Base-by-base conservation (phyloP, 1,140 invertebrate species). In the Coptotermes formosanus region DNA sequence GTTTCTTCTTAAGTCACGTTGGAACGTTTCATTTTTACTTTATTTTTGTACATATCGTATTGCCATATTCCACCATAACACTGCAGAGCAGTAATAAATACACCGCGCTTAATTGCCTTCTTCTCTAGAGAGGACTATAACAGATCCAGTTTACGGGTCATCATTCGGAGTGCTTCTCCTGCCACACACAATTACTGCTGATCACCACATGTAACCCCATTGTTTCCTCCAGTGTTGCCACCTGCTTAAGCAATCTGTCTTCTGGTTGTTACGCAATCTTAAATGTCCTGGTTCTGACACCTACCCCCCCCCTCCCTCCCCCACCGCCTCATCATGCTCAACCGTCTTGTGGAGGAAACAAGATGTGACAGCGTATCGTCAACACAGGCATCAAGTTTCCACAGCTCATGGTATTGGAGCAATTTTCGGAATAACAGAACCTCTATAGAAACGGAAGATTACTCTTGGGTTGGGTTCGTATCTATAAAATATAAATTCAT, bases 191-290 rank as follows among this genome's bases (percentile, higher is more conserved):
- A 16, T 30, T 30, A 75, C 14, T 75, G 64, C n/a, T 75, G 25
- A 30, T 75, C n/a, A 75, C n/a, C 64, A 14, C 8, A 75, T 12
- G n/a, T 75, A 30, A 75, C 64, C 64, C 64, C 3, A 75, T 75
- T 75, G 64, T 75, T 2, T 75, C 16, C 25, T 30, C 64, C 25
- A 75, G 14, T n/a, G 25, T 30, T 30, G 25, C 64, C 25, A 30
- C 64, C 64, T 25, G 64, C n/a, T 75, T 75, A 75, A 75, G 64
- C n/a, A 30, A 75, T 75, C n/a, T 75, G 64, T 75, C 64, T 75
- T 30, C 14, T 9, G n/a, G 64, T 75, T 75, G n/a, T 30, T 75
- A 75, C 25, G 7, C 64, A 75, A 25, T 30, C 64, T 8, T 30
- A n/a, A 75, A 75, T 14, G 64, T 75, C 64, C 25, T 75, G 25